Evolutionary conservation across 2,888 invertebrate genomes (phyloP), one percentile per base, ranked within the genome.

Genomic region (Cantharis rufa): DNA sequence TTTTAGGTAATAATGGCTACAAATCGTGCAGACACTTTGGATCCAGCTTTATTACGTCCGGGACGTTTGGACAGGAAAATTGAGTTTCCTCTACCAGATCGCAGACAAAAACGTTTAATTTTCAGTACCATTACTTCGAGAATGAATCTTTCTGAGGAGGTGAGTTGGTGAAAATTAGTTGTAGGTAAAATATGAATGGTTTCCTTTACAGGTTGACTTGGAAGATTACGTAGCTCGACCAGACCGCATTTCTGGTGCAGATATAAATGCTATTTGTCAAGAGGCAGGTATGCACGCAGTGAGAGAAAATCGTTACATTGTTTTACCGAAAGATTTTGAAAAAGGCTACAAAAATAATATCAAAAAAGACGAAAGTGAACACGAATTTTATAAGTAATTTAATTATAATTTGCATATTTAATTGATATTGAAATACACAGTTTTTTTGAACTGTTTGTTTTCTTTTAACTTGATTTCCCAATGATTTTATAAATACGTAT

Each of bases 261-360:
- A 99, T 86, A 99, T 99, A 84, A 99, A 99, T 89, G 98, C 99
- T 72, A 99, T 99, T 86, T 99, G 99, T 87, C 99, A 99, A 89
- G 99, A 99, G 91, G 99, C 99, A 78, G 99, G 99, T 82, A 99
- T 99, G 99, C 99, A 99, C 87, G 99, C 99, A 3, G 99, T 99
- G 0, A 91, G 99, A 76, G 99, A 99, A 89, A 99, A 99, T 90
- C 94, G 99, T 84, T 98, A 99, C 88, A 98, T 99, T 82, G 99
- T 99, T 3, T 90, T 99, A 74, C 96, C 98, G 7, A 99, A 99
- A 90, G 99, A 99, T 90, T 99, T 99, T 85, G 99, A 99, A 87
- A 99, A 99, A 88, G 99, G 98, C 61, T 99, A 99, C 90, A 99
- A 99, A 88, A 99, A 98, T 87, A 99, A 99, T 86, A 98, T 98